Evolutionary conservation across 2,888 invertebrate species (phyloP).

Genomic region (Gastracanthus pulcherrimus): DNA sequence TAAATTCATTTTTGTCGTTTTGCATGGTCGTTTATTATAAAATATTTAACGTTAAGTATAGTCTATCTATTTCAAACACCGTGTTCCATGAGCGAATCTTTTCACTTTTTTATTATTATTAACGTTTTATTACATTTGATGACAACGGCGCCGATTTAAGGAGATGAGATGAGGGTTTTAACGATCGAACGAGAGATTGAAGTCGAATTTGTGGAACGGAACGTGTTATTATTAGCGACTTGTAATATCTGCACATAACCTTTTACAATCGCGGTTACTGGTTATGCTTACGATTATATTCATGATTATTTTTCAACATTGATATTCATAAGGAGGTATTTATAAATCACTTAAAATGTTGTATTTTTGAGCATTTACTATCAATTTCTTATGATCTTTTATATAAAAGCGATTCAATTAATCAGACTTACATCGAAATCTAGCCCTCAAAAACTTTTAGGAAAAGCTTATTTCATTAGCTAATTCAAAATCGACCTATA

Average conservation of each 20-base stretch:
- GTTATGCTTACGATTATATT: background rate
- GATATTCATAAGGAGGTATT: background rate
- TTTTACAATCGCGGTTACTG: constrained; percentile 28
- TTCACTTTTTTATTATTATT: constrained; percentile 31
- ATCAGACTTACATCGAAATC: too few relatives aligned
- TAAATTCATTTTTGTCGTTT: background rate
- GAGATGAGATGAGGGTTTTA: constrained; percentile 28
- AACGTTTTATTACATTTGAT: constrained; percentile 17
- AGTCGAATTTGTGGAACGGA: constrained; percentile 37
- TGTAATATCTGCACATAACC: background rate
- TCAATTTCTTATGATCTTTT: too few relatives aligned
- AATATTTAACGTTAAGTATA: background rate
- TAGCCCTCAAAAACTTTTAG: too few relatives aligned
- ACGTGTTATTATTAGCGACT: constrained; percentile 40
- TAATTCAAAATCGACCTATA: too few relatives aligned
- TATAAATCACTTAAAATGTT: background rate
- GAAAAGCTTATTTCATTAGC: too few relatives aligned
- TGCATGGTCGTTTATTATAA: background rate
- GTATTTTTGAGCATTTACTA: background rate
- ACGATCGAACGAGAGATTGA: constrained; percentile 29
- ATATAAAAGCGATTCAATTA: too few relatives aligned
- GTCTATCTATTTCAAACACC: background rate
- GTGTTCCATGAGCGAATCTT: background rate
- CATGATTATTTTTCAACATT: background rate
- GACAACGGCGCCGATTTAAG: constrained; percentile 24